A percentile compares a stretch with the other conserved stretches of the same genome.
Conservation (phyloP, 2,113 vertebrate genomes). For the Scopus umbretta region DNA sequence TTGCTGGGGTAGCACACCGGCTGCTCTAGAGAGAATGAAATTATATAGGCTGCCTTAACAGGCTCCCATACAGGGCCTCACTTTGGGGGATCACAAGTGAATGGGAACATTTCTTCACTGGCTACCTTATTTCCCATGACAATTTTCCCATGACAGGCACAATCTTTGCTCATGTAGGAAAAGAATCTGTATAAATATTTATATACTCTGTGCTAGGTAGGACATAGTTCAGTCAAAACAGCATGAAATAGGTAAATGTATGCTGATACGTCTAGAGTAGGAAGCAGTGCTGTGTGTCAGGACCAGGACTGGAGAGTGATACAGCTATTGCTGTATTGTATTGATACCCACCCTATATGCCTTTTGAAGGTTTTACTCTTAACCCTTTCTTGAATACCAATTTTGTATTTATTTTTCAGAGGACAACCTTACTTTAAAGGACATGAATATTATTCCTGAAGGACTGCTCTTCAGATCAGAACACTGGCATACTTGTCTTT, state of each 20-base stretch:
- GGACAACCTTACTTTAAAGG: background rate
- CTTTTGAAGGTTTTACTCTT: background rate
- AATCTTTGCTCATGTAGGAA: background rate
- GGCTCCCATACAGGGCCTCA: background rate
- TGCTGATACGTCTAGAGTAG: background rate
- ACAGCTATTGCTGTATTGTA: background rate
- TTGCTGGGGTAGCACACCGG: background rate
- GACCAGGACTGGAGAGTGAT: background rate
- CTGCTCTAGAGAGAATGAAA: background rate
- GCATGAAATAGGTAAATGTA: background rate
- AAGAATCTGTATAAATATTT: background rate
- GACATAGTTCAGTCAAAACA: background rate
- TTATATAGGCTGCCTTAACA: rapidly evolving
- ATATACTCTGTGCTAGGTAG: background rate
- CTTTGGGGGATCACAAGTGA: background rate
- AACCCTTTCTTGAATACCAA: background rate
- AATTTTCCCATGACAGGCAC: background rate
- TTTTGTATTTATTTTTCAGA: background rate
- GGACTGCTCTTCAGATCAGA: background rate
- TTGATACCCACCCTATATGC: background rate
- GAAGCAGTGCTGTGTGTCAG: background rate
- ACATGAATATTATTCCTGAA: background rate
- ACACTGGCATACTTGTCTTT: background rate
- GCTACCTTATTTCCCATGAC: background rate
- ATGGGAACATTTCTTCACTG: background rate